These are phyloP conservation scores for Chymomyza costata DNA, from an alignment of 1,140 invertebrate genomes.

Conservation along the genomic window DNA sequence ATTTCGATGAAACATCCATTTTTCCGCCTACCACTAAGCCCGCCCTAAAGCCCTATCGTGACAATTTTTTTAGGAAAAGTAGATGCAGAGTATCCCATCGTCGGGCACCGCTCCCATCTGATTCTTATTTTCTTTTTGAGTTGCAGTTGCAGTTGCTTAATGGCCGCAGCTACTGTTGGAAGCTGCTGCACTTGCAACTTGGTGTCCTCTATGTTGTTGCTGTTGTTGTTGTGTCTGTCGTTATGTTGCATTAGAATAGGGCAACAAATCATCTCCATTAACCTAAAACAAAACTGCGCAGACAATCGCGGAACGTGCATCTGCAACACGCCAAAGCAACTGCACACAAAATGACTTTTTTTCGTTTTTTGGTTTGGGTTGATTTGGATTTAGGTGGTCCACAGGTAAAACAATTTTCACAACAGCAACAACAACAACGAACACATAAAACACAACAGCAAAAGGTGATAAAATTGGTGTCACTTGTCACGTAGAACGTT, in stretches of 20 bases:
- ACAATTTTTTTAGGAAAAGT: no score
- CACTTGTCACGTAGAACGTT: conserved; percentile 74
- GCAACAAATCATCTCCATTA: conserved; percentile 74
- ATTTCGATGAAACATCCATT: no score
- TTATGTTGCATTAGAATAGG: conserved; percentile 63
- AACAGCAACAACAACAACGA: conserved; percentile 28
- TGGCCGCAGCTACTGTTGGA: conserved; percentile 28
- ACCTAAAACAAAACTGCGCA: conserved; percentile 74
- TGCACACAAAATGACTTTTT: no score
- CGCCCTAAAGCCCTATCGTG: no score
- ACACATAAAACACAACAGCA: conserved; percentile 45
- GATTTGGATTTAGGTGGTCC: conserved; percentile 69
- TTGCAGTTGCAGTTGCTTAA: conserved; percentile 18
- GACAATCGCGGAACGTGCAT: conserved; percentile 72
- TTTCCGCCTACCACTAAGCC: no score
- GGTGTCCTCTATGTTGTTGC: conserved; percentile 12
- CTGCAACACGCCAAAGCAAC: conserved; percentile 61
- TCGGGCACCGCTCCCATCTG: no score
- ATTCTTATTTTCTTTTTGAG: neutral
- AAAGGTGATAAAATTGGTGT: conserved; percentile 74
- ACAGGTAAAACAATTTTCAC: conserved; percentile 41
- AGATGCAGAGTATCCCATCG: no score
- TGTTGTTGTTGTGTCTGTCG: conserved; percentile 1
- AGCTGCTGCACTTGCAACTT: conserved; percentile 32
- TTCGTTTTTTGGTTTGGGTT: no score